A percentile compares a stretch with the other conserved stretches of the same genome.
phyloP scores from a whole-genome alignment of 1,140 invertebrate genomes.

The Brachionus rubens region DNA sequence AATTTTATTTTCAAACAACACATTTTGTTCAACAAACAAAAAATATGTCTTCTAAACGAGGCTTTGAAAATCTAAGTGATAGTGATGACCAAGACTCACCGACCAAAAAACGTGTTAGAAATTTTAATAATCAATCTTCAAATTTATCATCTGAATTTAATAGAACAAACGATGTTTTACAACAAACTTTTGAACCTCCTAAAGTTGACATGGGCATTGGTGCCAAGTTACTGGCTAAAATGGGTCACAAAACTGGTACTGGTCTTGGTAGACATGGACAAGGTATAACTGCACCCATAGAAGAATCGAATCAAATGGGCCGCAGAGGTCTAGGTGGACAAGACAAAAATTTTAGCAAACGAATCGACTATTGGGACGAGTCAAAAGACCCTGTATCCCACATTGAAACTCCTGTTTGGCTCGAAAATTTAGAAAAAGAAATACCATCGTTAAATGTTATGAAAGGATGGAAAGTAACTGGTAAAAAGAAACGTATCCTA shows the following conservation, averaged over 20 bases:
- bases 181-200: neutral
- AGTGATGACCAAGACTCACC: slow-evolving; percentile 43
- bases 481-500: slow-evolving; percentile 19
- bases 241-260: neutral
- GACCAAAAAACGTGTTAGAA: slow-evolving; percentile 5
- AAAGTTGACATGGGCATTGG: neutral
- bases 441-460: neutral
- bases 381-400: neutral
- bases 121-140: neutral
- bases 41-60: slow-evolving; percentile 38
- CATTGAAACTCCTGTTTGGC: slow-evolving; percentile 22
- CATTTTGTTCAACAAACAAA: neutral
- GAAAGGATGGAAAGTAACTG: slow-evolving; percentile 7
- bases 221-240: slow-evolving; percentile 37
- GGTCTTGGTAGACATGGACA: slow-evolving; percentile 20
- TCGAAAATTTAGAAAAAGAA: neutral
- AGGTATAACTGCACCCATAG: slow-evolving; percentile 6
- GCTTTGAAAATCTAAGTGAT: slow-evolving; percentile 28
- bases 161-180: neutral
- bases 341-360: slow-evolving; percentile 5
- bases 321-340: neutral
- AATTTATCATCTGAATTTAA: slow-evolving; percentile 13
- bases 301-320: slow-evolving; percentile 35
- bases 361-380: slow-evolving; percentile 16
- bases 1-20: too few relatives aligned